A percentile compares a stretch with the other conserved stretches of the same genome.
phyloP scores from a whole-genome alignment of 2,888 invertebrate genomes.

The Morpho helenor region DNA sequence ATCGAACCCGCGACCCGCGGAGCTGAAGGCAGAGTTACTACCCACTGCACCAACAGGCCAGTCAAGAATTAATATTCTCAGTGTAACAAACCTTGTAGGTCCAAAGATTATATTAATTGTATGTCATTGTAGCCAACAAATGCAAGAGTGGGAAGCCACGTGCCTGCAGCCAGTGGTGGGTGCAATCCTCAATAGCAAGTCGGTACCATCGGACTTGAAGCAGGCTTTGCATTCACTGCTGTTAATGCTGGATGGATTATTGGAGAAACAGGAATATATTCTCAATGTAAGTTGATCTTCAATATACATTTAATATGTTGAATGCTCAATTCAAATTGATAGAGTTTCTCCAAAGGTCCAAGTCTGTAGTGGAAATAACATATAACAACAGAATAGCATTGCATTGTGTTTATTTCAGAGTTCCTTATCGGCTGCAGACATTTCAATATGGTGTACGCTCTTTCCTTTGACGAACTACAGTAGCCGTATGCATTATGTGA shows the following conservation, averaged over 20 bases:
- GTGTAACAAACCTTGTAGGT: too few species aligned
- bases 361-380: too few species aligned
- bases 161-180: conserved; percentile 79
- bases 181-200: conserved; percentile 66
- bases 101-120: too few species aligned
- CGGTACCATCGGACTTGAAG: conserved; percentile 75
- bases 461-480: conserved; percentile 81
- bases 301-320: not conserved
- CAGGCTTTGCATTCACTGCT: conserved; percentile 76
- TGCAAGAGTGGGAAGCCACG: conserved; percentile 81
- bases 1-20: too few species aligned
- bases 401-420: conserved; percentile 61
- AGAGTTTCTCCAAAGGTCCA: too few species aligned
- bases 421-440: conserved; percentile 82
- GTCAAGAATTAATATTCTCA: too few species aligned
- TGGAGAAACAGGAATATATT: conserved; percentile 77
- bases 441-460: conserved; percentile 85
- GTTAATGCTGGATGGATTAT: conserved; percentile 73
- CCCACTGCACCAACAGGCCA: too few species aligned
- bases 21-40: too few species aligned
- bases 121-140: not conserved
- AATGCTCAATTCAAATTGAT: too few species aligned
- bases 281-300: conserved; percentile 70
- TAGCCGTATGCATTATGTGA: conserved; percentile 76
- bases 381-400: too few species aligned